Base-by-base conservation (phyloP, 2,797 vertebrate genomes). In the Pangasius mekongensis region DNA sequence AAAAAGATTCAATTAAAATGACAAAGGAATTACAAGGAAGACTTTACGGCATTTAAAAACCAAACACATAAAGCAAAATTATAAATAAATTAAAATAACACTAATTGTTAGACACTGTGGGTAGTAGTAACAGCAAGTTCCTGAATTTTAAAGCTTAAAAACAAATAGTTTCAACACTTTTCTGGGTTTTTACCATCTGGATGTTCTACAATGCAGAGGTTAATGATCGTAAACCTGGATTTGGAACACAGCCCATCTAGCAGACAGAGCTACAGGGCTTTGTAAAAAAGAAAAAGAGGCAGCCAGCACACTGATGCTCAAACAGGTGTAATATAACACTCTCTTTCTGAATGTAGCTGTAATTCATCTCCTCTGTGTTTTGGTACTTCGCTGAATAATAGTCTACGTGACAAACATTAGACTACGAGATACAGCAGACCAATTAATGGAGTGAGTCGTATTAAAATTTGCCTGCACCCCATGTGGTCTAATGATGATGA, bases 401-500 rank as follows among this genome's bases (percentile, higher is more conserved):
- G 27, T 52, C 47, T 77, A 47, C 0, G 11, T 82, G 78, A 81
- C 33, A 27, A 81, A 47, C 24, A 43, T 64, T 27, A 82, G 58
- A 3, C 5, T 18, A 39, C 27, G 36, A 43, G 0, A 62, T 62
- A 43, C 22, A 64, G 58, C 58, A 82, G 58, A 64, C 24, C 27
- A 66, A 30, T 66, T 66, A 64, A 66, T 66, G 3, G 39, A 47
- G 58, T 30, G 24, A 83, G 81, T 30, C 39, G 49, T 30, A 49
- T 30, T 16, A 10, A 27, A 64, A n/a, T 30, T 16, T 14, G 92
- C 92, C 93, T 92, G 91, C 89, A 83, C 83, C 88, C 89, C 54
- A 83, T 69, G 60, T 43, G 36, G 66, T 30, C 9, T 83, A 81
- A 88, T 92, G 92, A 95, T 94, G 92, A 83, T 64, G 24, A 47